phyloP scores from a whole-genome alignment of 2,113 vertebrate genomes.

The human region DNA sequence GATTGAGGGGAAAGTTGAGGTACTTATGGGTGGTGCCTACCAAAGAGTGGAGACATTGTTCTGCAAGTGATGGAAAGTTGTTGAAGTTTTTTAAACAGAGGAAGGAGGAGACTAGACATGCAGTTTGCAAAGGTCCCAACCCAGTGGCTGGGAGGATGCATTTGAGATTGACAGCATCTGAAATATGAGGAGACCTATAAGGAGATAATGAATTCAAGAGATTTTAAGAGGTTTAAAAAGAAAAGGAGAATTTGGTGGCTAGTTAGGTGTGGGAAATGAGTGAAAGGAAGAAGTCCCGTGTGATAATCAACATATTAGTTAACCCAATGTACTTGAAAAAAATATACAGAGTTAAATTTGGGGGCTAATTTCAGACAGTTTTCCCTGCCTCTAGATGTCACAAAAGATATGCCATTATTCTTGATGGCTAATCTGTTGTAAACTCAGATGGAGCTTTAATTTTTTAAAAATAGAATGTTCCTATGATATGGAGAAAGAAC shows the following conservation, averaged over 20 bases:
- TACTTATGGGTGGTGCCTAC: neutral
- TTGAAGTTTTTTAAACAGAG: neutral
- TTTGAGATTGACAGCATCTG: neutral
- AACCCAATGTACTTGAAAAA: neutral
- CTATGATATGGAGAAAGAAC: slow-evolving; percentile 43
- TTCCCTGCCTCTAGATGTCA: neutral
- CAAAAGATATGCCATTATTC: neutral
- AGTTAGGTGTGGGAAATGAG: neutral
- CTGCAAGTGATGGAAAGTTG: neutral
- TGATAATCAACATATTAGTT: neutral
- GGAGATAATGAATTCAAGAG: neutral
- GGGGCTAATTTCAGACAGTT: neutral
- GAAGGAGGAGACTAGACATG: neutral
- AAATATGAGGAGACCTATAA: neutral
- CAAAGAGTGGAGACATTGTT: neutral
- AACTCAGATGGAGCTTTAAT: slow-evolving; percentile 63
- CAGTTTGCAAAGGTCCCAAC: neutral
- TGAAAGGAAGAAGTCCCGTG: neutral
- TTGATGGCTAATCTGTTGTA: neutral
- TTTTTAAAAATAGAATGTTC: slow-evolving; percentile 33
- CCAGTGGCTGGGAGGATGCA: neutral
- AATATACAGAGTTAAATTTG: neutral
- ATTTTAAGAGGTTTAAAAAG: neutral
- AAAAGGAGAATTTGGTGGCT: neutral
- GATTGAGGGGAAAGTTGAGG: neutral